phyloP scores from a whole-genome alignment of 2,113 vertebrate genomes.

The Glaucomys volans region DNA sequence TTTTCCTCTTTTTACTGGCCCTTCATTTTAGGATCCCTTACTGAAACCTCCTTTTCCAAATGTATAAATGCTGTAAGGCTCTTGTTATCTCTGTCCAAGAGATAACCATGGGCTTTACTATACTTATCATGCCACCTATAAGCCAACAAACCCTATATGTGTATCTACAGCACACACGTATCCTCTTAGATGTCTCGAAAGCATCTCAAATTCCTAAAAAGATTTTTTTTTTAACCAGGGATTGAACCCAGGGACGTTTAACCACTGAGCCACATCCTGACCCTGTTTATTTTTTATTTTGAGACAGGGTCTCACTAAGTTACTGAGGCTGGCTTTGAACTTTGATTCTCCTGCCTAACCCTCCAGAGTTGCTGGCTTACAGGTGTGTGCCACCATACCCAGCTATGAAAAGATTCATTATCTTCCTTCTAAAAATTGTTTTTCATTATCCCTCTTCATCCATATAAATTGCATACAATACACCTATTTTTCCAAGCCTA shows the following conservation, averaged over 20 bases:
- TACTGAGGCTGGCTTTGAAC: too few relatives aligned
- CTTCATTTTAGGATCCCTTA: neutral
- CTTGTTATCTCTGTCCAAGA: neutral
- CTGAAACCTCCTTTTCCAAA: neutral
- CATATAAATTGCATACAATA: neutral
- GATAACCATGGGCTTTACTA: neutral
- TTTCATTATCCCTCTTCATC: neutral
- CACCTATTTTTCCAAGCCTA: neutral
- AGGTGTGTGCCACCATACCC: neutral
- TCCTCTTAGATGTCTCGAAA: neutral
- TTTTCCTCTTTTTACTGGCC: neutral
- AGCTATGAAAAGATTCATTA: neutral
- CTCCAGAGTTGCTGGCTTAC: neutral
- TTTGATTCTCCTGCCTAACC: neutral
- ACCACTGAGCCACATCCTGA: too few relatives aligned
- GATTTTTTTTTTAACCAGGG: too few relatives aligned
- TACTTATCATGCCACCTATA: neutral
- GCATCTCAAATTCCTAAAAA: neutral
- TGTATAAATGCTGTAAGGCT: neutral
- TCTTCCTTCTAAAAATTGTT: neutral
- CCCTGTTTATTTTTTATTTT: neutral
- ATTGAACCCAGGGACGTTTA: too few relatives aligned
- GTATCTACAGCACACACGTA: neutral
- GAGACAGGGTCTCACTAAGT: too few relatives aligned
- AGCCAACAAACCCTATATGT: neutral